A percentile compares a stretch with the other conserved stretches of the same genome.
These are phyloP conservation scores for Folsomia candida DNA, from an alignment of 2,888 invertebrate genomes.

Conservation along the genomic window DNA sequence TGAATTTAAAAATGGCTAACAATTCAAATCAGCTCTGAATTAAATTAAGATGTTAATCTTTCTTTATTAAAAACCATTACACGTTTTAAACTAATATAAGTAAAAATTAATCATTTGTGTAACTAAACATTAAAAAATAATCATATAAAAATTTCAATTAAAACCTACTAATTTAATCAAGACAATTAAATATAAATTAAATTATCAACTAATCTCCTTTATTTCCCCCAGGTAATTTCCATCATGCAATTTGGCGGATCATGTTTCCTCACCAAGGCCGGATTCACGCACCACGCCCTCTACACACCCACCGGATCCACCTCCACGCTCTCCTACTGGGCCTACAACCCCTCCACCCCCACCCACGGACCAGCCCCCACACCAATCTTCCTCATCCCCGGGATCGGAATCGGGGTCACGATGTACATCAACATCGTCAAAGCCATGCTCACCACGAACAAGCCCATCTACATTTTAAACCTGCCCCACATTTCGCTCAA, in stretches of 20 bases:
- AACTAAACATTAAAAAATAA: no score
- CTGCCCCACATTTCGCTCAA: conserved; percentile 20
- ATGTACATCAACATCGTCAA: conserved; percentile 23
- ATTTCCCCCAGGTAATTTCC: conserved; percentile 16
- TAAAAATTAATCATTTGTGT: no score
- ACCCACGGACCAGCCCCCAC: neutral
- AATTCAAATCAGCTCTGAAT: neutral
- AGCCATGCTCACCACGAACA: neutral
- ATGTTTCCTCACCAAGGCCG: neutral
- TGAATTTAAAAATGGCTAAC: neutral
- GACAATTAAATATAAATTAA: no score
- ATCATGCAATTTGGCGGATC: conserved; percentile 7
- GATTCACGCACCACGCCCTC: neutral
- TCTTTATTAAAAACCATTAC: no score
- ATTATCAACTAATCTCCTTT: no score
- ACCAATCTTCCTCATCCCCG: conserved; percentile 27
- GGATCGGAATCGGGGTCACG: conserved; percentile 20
- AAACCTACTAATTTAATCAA: no score
- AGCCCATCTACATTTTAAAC: conserved; percentile 19
- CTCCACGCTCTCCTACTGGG: conserved; percentile 18
- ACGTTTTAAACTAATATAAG: no score
- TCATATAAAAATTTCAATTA: no score
- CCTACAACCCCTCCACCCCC: neutral
- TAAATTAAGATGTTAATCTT: no score
- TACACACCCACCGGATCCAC: neutral